Percentiles rank a stretch among this genome's conserved stretches.
phyloP scores from a whole-genome alignment of 2,113 vertebrate genomes.

The Clupea harengus region DNA sequence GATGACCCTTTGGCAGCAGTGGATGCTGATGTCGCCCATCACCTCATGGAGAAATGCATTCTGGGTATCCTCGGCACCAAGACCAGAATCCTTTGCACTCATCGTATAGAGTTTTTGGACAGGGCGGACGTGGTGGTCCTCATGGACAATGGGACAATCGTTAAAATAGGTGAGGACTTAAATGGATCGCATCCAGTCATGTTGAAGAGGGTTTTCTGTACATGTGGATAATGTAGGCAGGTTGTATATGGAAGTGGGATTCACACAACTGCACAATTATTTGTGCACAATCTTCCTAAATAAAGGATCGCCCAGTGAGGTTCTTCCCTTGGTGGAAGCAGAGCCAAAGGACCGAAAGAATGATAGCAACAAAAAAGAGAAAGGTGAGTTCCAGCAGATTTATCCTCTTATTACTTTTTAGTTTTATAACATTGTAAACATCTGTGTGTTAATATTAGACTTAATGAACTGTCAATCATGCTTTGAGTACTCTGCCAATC shows the following conservation, averaged over 20 bases:
- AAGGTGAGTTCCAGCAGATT: conserved; percentile 60
- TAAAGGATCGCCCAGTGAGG: conserved; percentile 82
- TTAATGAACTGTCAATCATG: background rate
- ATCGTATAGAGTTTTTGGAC: conserved; percentile 84
- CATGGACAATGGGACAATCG: conserved; percentile 82
- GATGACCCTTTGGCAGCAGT: conserved; percentile 96
- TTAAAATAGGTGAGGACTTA: conserved; percentile 74
- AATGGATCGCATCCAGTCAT: background rate
- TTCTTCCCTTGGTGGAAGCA: conserved; percentile 81
- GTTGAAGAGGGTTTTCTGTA: background rate
- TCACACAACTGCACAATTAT: background rate
- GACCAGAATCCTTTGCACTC: conserved; percentile 93
- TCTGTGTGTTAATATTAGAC: background rate
- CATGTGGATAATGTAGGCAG: no score
- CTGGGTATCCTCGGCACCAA: conserved; percentile 79
- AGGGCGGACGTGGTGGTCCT: conserved; percentile 81
- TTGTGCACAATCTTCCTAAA: conserved; percentile 8
- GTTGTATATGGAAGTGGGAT: background rate
- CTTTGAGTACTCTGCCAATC: background rate
- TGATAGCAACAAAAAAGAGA: conserved; percentile 52
- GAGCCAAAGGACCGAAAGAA: conserved; percentile 61
- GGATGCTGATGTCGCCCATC: conserved; percentile 85
- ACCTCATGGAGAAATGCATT: conserved; percentile 89
- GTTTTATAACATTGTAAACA: background rate
- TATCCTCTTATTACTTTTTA: no score